Conservation (phyloP, 2,113 vertebrate genomes). For the Caranx ignobilis region DNA sequence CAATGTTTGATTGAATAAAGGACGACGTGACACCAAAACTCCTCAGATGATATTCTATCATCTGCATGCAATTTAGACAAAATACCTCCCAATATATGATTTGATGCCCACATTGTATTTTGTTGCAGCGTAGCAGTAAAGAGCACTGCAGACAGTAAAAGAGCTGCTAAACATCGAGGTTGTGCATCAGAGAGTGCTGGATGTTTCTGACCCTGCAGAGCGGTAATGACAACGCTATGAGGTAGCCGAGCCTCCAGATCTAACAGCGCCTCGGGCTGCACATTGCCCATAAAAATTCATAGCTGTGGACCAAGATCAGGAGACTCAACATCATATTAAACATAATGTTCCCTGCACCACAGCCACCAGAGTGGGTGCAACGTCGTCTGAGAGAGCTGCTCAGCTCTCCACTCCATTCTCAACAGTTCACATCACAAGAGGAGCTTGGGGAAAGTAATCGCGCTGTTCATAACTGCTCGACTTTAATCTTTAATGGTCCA, state of each 20-base stretch:
- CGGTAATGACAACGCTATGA: slow-evolving; percentile 62
- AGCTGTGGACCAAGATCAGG: slow-evolving; percentile 69
- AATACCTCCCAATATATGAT: neutral
- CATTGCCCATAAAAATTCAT: slow-evolving; percentile 77
- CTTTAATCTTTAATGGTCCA: slow-evolving; percentile 61
- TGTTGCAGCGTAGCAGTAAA: slow-evolving; percentile 17
- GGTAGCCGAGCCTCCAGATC: slow-evolving; percentile 48
- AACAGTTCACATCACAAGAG: slow-evolving; percentile 28
- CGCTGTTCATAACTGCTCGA: slow-evolving; percentile 62
- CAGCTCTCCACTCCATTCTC: slow-evolving; percentile 17
- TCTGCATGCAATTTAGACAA: neutral
- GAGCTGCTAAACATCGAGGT: slow-evolving; percentile 45
- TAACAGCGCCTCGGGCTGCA: slow-evolving; percentile 58
- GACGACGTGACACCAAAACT: neutral
- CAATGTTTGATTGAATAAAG: slow-evolving; percentile 18
- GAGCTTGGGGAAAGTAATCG: slow-evolving; percentile 42
- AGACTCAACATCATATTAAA: slow-evolving; percentile 70
- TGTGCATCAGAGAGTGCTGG: slow-evolving; percentile 51
- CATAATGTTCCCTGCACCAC: slow-evolving; percentile 59
- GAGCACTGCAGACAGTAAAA: slow-evolving; percentile 11
- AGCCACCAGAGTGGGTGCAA: slow-evolving; percentile 17
- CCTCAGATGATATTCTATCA: neutral
- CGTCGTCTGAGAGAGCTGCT: neutral
- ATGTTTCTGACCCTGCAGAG: slow-evolving; percentile 60
- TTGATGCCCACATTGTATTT: slow-evolving; percentile 18